A percentile compares a stretch with the other conserved stretches of the same genome.
Conservation (phyloP, 2,113 vertebrate genomes). For the Colinus virginianus region DNA sequence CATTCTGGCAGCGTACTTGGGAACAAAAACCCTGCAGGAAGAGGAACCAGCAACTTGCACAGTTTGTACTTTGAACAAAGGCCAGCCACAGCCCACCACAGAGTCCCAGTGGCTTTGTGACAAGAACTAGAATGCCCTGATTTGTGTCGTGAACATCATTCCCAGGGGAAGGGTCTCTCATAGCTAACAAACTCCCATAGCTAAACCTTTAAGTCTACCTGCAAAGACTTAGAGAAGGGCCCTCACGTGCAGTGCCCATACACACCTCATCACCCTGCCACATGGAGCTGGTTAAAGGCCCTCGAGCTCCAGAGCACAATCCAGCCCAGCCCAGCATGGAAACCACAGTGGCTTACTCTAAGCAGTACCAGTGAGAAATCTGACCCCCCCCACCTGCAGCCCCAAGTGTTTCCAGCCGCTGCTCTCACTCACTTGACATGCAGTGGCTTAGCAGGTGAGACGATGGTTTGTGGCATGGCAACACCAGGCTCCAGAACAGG, state of each 20-base stretch:
- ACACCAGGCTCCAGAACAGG: constrained; percentile 81
- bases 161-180: background rate
- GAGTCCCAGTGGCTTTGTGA: background rate
- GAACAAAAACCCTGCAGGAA: constrained; percentile 85
- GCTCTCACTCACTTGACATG: constrained; percentile 88
- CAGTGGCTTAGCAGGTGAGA: constrained; percentile 74
- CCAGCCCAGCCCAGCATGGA: accelerated
- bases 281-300: background rate
- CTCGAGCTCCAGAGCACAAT: background rate
- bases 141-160: background rate
- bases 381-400: accelerated
- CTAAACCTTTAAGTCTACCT: background rate
- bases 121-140: background rate
- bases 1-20: constrained; percentile 83
- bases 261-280: background rate
- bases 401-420: accelerated
- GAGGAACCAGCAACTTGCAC: background rate
- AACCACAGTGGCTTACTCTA: background rate
- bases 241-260: accelerated
- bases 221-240: accelerated
- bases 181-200: background rate
- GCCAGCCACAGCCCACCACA: background rate
- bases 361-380: background rate
- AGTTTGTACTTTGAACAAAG: background rate
- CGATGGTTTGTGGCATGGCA: constrained; percentile 73